These are phyloP conservation scores for Andrena minutula DNA, from an alignment of 2,888 invertebrate species.

Conservation along the genomic window DNA sequence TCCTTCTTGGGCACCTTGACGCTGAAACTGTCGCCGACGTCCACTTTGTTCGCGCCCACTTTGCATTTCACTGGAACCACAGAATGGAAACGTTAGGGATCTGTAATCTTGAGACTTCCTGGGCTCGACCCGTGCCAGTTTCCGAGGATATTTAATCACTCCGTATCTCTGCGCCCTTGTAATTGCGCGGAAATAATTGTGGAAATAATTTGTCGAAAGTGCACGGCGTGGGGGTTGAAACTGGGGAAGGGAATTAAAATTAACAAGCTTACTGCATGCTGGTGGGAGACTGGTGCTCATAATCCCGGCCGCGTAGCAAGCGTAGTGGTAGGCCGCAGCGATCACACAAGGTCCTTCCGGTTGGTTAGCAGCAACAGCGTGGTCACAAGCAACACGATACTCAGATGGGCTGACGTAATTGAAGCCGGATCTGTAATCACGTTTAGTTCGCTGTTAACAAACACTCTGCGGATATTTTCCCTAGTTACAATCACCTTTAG, in stretches of 20 bases:
- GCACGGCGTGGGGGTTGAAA: too few relatives aligned
- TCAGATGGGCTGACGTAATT: constrained; percentile 85
- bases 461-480: neutral
- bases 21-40: constrained; percentile 88
- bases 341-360: constrained; percentile 88
- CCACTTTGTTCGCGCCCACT: constrained; percentile 84
- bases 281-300: constrained; percentile 88
- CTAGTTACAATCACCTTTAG: neutral
- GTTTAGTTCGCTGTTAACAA: neutral
- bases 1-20: constrained; percentile 90
- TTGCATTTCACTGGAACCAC: constrained; percentile 84
- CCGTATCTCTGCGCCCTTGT: neutral
- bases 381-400: constrained; percentile 91
- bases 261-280: constrained; percentile 86
- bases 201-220: too few relatives aligned
- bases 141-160: neutral
- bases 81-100: neutral
- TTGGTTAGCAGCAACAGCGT: constrained; percentile 86
- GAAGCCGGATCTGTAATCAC: constrained; percentile 85
- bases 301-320: constrained; percentile 88
- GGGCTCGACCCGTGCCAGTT: neutral
- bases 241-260: too few relatives aligned
- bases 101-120: neutral
- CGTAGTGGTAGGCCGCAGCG: constrained; percentile 89
- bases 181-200: neutral